Conservation (phyloP, 53 echinoderm and acorn worm genomes). For the Holothuria leucospilota region DNA sequence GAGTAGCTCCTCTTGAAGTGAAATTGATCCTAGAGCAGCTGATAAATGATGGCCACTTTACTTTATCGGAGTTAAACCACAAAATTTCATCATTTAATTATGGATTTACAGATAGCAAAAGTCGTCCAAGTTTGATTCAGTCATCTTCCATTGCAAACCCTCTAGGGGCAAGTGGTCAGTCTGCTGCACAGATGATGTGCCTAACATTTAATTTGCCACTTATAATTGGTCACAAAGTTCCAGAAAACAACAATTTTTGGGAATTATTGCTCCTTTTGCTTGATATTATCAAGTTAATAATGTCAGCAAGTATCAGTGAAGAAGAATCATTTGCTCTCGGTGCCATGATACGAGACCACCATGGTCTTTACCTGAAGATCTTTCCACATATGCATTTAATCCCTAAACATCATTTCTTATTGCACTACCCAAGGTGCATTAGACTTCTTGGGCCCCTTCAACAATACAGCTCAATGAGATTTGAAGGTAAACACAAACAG, state of each 20-base stretch:
- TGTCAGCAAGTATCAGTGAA: constrained; percentile 61
- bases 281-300: constrained; percentile 62
- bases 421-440: constrained; percentile 62
- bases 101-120: constrained; percentile 53
- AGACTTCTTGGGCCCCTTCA: constrained; percentile 62
- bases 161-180: constrained; percentile 60
- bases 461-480: constrained; percentile 53
- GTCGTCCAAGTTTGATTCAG: constrained; percentile 51
- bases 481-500: constrained; percentile 71
- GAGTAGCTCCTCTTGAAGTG: no score
- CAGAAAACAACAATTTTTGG: constrained; percentile 56
- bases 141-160: constrained; percentile 46
- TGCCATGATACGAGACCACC: constrained; percentile 55
- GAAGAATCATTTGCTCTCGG: constrained; percentile 65
- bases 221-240: constrained; percentile 62
- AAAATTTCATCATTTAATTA: no score
- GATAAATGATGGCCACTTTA: no score
- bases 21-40: no score
- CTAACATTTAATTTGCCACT: constrained; percentile 59
- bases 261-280: constrained; percentile 63
- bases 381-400: constrained; percentile 57
- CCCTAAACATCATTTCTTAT: constrained; percentile 59
- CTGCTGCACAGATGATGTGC: constrained; percentile 74
- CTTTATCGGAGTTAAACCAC: no score
- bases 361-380: constrained; percentile 56